Evolutionary conservation across 2,888 invertebrate species (phyloP).

Genomic region (Cartodere bifasciata): DNA sequence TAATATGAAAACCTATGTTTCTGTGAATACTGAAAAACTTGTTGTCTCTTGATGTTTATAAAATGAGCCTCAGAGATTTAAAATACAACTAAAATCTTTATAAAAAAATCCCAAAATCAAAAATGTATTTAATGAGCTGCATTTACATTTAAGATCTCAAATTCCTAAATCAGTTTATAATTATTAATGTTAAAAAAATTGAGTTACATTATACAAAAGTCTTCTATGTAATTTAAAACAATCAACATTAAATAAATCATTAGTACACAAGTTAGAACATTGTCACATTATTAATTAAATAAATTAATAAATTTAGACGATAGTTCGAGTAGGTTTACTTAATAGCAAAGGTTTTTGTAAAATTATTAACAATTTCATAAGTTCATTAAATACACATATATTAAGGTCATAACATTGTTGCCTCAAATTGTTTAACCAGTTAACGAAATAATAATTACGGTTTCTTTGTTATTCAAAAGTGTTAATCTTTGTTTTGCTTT

Average conservation of each 20-base stretch:
- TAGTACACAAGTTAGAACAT: conserved; percentile 28
- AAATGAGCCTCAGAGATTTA: too few relatives aligned
- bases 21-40: too few relatives aligned
- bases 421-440: neutral
- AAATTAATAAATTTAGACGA: conserved; percentile 32
- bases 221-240: conserved; percentile 36
- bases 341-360: conserved; percentile 28
- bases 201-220: conserved; percentile 17
- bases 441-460: neutral
- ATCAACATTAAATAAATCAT: conserved; percentile 30
- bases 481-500: too few relatives aligned
- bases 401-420: conserved; percentile 23
- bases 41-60: too few relatives aligned
- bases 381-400: conserved; percentile 28
- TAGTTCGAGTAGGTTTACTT: conserved; percentile 36
- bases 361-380: conserved; percentile 33
- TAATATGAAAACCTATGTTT: too few relatives aligned
- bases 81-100: conserved; percentile 3
- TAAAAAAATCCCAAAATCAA: conserved; percentile 3
- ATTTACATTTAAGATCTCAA: conserved; percentile 3
- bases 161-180: conserved; percentile 5
- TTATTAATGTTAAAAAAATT: conserved; percentile 4
- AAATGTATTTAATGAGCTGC: conserved; percentile 2
- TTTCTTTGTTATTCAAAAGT: conserved; percentile 6
- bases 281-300: conserved; percentile 34